phyloP scores from a whole-genome alignment of 1,140 invertebrate genomes.

The Drosophila arawakana region DNA sequence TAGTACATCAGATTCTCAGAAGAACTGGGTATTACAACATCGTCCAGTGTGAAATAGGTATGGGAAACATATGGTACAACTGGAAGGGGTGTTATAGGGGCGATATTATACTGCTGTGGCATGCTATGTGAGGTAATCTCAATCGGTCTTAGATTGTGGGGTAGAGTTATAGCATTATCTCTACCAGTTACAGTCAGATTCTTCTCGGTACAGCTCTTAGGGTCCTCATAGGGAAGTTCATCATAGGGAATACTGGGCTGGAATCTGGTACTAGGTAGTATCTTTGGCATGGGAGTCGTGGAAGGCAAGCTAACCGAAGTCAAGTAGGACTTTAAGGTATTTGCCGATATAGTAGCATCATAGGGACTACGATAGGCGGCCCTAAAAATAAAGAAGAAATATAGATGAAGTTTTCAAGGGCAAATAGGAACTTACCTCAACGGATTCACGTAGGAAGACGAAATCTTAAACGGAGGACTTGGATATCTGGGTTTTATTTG shows the following conservation, averaged over 20 bases:
- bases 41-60: slow-evolving; percentile 36
- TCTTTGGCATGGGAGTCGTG: slow-evolving; percentile 4
- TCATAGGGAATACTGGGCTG: slow-evolving; percentile 4
- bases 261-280: background rate
- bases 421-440: slow-evolving; percentile 13
- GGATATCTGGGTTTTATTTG: slow-evolving; percentile 20
- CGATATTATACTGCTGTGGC: background rate
- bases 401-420: too few species aligned
- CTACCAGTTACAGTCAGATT: background rate
- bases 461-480: background rate
- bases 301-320: background rate
- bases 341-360: slow-evolving; percentile 11
- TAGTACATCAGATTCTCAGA: slow-evolving; percentile 11
- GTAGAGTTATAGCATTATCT: background rate
- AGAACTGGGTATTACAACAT: slow-evolving; percentile 29
- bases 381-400: slow-evolving; percentile 4
- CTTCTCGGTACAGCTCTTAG: slow-evolving; percentile 14
- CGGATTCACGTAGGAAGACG: slow-evolving; percentile 1
- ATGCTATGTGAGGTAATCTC: slow-evolving; percentile 2
- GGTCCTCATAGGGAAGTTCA: background rate
- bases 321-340: slow-evolving; percentile 8
- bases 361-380: slow-evolving; percentile 6
- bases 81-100: background rate
- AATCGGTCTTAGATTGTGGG: slow-evolving; percentile 1
- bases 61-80: slow-evolving; percentile 26